Evolutionary conservation across 2,797 vertebrate genomes (phyloP).

Genomic region (Poeciliopsis turneri): DNA sequence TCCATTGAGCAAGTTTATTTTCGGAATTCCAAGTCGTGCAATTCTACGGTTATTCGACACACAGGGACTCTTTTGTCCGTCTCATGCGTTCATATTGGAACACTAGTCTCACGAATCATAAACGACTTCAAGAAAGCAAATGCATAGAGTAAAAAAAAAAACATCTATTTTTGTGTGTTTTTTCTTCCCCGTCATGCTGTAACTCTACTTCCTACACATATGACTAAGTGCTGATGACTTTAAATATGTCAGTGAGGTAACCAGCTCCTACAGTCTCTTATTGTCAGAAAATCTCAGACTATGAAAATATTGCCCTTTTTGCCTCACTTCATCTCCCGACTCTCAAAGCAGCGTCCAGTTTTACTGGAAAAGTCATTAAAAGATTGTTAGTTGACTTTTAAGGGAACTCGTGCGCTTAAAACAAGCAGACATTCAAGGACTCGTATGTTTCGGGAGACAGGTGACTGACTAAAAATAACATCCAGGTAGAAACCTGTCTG

Average conservation of each 20-base stretch:
- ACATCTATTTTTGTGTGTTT: neutral
- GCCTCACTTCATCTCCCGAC: conserved; percentile 60
- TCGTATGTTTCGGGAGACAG: conserved; percentile 67
- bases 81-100: neutral
- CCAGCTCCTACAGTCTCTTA: conserved; percentile 37
- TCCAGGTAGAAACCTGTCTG: conserved; percentile 53
- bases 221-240: conserved; percentile 35
- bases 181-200: neutral
- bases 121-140: neutral
- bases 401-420: conserved; percentile 64
- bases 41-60: no score
- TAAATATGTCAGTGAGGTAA: conserved; percentile 60
- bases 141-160: no score
- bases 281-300: conserved; percentile 56
- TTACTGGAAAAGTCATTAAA: conserved; percentile 74
- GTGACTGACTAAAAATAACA: conserved; percentile 41
- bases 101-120: neutral
- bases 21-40: no score
- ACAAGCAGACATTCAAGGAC: conserved; percentile 58
- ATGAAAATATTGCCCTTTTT: conserved; percentile 57
- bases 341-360: conserved; percentile 60
- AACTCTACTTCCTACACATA: neutral
- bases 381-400: conserved; percentile 70
- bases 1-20: no score
- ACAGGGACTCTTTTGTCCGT: no score